Evolutionary conservation across 2,113 vertebrate genomes (phyloP).

Genomic region (Cololabis saira): DNA sequence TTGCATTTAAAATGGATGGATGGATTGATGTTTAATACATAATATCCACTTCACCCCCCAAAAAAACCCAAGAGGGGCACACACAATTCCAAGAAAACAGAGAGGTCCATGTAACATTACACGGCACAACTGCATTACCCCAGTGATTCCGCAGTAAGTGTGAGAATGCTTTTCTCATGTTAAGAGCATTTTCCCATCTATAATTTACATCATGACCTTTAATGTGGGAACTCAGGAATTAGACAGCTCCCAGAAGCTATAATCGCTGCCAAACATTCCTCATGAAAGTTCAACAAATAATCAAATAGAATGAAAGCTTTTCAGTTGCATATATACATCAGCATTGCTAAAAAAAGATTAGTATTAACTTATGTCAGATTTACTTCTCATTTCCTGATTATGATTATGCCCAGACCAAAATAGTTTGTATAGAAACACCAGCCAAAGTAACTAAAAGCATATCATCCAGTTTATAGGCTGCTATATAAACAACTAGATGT

Average conservation of each 20-base stretch:
- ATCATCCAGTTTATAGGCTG: constrained; percentile 16
- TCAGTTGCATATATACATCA: too few relatives aligned
- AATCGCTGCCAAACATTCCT: constrained; percentile 30
- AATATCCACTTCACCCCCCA: neutral
- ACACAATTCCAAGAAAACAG: constrained; percentile 25
- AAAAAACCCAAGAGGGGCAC: neutral
- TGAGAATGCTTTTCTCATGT: too few relatives aligned
- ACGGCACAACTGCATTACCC: constrained; percentile 17
- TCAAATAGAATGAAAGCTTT: neutral
- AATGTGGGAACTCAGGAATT: constrained; percentile 33
- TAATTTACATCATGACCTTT: too few relatives aligned
- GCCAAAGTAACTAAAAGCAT: neutral
- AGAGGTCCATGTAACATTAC: constrained; percentile 35
- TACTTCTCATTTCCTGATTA: constrained; percentile 7
- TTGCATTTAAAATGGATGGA: neutral
- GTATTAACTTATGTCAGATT: too few relatives aligned
- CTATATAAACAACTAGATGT: constrained; percentile 22
- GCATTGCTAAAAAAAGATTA: too few relatives aligned
- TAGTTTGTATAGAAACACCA: constrained; percentile 1
- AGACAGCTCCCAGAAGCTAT: constrained; percentile 19
- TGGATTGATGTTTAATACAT: neutral
- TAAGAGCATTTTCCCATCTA: too few relatives aligned
- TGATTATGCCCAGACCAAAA: neutral
- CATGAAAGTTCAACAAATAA: constrained; percentile 2
- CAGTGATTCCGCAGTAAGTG: constrained; percentile 48